Evolutionary conservation across 2,113 vertebrate genomes (phyloP).

Genomic region (Psilopogon haemacephalus): DNA sequence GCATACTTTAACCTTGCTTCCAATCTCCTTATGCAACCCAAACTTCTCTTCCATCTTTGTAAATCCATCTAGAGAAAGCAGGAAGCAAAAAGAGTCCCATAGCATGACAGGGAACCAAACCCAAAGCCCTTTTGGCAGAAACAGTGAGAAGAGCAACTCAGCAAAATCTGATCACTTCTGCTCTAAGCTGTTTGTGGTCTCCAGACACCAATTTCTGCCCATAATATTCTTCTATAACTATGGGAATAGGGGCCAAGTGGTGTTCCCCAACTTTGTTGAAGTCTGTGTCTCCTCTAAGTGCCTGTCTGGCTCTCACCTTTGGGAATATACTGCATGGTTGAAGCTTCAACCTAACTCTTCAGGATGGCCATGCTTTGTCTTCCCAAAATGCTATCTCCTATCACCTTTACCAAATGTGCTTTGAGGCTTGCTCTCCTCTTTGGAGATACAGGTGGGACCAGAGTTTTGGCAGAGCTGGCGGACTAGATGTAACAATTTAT

Average conservation of each 20-base stretch:
- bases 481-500: background rate
- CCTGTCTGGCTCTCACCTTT: background rate
- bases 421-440: background rate
- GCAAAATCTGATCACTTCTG: background rate
- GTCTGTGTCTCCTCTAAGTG: background rate
- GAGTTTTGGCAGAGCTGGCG: background rate
- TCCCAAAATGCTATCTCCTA: background rate
- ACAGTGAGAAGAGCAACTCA: background rate
- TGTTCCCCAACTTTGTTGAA: background rate
- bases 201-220: background rate
- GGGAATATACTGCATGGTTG: background rate
- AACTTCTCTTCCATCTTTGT: background rate
- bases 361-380: rapidly evolving
- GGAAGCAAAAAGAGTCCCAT: background rate
- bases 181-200: background rate
- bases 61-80: background rate
- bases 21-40: background rate
- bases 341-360: background rate
- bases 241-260: background rate
- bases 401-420: background rate
- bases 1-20: background rate
- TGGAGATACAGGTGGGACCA: background rate
- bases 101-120: background rate
- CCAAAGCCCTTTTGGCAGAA: background rate
- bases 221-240: background rate